Evolutionary conservation across 2,888 invertebrate genomes (phyloP), one percentile per base, ranked within the genome.

Genomic region (Tetranychus piercei): DNA sequence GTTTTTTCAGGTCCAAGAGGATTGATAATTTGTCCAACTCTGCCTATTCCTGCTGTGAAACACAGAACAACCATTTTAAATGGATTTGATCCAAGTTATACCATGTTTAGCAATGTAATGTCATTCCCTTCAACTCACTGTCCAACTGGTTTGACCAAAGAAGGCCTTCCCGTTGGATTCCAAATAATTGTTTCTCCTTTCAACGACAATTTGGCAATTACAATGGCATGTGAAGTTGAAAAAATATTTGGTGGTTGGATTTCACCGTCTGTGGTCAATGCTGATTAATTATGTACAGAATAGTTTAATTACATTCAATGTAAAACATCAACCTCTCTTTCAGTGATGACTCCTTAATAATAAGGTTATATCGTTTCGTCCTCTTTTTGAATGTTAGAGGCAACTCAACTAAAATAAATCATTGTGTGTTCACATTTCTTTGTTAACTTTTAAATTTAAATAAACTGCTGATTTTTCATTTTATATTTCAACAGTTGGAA

Each of bases 101-200:
- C 93, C 0, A 89, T 87, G 23, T 87, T 94, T 78, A 88, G 94
- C 76, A 95, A 94, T 83, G 88, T 91, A 55, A 84, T 94, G 73
- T 91, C 91, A 0, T 85, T 94, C 76, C 94, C 94, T 5, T 88
- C 91, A 0, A 94, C 94, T 0, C 88, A 90, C 75, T 87, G 91
- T 75, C 94, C 94, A 1, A 84, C 87, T 82, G 94, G 94, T 11
- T 79, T 88, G 1, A 88, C 89, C 78, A 86, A 86, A 1, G 79
- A 86, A 79, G 92, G 93, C 1, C 81, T 91, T 75, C 92, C 92
- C 0, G 81, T 90, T 44, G 90, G 90, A 11, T 83, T 92, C 77
- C 92, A 92, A 73, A 43, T 91, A 1, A 76, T 76, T 11, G 76
- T 73, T 1, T 45, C 65, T 23, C 74, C 75, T 34, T 83, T 88